Conservation (phyloP, 2,113 vertebrate genomes). For the Marmota monax region DNA sequence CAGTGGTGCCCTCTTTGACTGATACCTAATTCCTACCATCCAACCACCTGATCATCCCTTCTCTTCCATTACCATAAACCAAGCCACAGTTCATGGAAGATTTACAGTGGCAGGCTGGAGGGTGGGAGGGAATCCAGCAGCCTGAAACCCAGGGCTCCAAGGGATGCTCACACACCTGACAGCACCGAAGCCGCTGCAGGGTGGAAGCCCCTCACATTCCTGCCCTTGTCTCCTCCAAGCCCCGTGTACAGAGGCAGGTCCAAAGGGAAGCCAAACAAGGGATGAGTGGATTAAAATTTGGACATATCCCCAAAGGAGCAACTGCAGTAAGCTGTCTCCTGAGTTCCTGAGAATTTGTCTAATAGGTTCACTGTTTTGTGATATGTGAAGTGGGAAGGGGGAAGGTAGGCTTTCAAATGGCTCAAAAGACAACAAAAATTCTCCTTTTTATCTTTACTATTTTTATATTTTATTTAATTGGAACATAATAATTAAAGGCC, state of each 20-base stretch:
- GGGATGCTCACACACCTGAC: not conserved
- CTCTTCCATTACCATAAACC: not conserved
- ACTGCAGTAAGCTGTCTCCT: not conserved
- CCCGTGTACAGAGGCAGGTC: not conserved
- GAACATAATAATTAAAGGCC: not conserved
- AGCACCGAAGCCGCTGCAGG: not conserved
- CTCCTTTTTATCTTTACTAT: not conserved
- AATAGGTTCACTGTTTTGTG: not conserved
- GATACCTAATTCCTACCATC: not conserved
- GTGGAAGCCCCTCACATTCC: no score
- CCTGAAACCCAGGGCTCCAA: not conserved
- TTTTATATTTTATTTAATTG: not conserved
- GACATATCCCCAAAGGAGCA: not conserved
- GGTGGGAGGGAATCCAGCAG: not conserved
- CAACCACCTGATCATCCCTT: not conserved
- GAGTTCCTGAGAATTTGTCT: not conserved
- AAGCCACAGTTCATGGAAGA: not conserved
- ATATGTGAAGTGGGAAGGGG: not conserved
- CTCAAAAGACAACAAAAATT: constrained; percentile 25
- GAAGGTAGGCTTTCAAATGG: not conserved
- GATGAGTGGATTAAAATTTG: not conserved
- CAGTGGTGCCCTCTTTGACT: not conserved
- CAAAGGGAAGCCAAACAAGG: not conserved
- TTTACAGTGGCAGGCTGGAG: not conserved
- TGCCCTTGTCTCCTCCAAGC: not conserved